A percentile compares a stretch with the other conserved stretches of the same genome.
These are phyloP conservation scores for Trachurus trachurus DNA, from an alignment of 2,797 vertebrate species.

Conservation along the genomic window DNA sequence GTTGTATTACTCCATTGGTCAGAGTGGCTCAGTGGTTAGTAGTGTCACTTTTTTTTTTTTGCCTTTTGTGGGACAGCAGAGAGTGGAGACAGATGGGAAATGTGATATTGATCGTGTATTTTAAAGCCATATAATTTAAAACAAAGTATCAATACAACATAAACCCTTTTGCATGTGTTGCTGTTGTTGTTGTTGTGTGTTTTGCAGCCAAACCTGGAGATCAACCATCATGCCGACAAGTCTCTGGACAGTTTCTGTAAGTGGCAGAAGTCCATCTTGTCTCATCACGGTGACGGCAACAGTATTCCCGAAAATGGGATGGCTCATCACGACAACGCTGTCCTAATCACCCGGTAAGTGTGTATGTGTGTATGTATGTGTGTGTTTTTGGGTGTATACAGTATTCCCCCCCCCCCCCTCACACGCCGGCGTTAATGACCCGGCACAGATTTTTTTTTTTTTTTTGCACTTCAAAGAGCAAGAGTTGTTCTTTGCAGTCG, in stretches of 20 bases:
- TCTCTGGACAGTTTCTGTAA: conserved; percentile 99
- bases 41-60: conserved; percentile 16
- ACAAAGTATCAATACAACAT: too few relatives aligned
- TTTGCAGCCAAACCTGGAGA: conserved; percentile 98
- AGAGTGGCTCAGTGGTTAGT: conserved; percentile 3
- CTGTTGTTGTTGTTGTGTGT: conserved; percentile 82
- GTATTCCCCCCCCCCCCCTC: background rate
- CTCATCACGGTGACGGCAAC: conserved; percentile 97
- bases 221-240: conserved; percentile 99
- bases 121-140: too few relatives aligned
- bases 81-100: background rate
- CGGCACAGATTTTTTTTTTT: background rate
- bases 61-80: background rate
- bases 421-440: background rate
- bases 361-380: conserved; percentile 41
- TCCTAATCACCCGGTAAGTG: conserved; percentile 98
- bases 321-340: conserved; percentile 99
- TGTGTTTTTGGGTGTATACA: too few relatives aligned
- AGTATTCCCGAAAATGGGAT: conserved; percentile 99
- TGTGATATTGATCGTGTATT: too few relatives aligned
- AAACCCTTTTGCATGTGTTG: conserved; percentile 76
- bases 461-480: background rate
- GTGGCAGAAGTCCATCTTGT: conserved; percentile 99
- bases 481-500: background rate
- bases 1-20: background rate